Evolutionary conservation across 1,140 invertebrate genomes (phyloP).

Genomic region (Caenorhabditis elegans): WBcel235 BX284602.5:6607501-6608000

Average conservation of each 20-base stretch:
- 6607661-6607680: slow-evolving; percentile 27
- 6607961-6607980: slow-evolving; percentile 15
- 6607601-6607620: slow-evolving; percentile 41
- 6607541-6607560: slow-evolving; percentile 35
- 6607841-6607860: slow-evolving; percentile 46
- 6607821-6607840: neutral
- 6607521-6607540: slow-evolving; percentile 40
- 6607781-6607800: slow-evolving; percentile 37
- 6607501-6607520: slow-evolving; percentile 31
- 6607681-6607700: slow-evolving; percentile 40
- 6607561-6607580: slow-evolving; percentile 37
- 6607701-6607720: slow-evolving; percentile 40
- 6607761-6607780: slow-evolving; percentile 22
- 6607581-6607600: slow-evolving; percentile 37
- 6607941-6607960: neutral
- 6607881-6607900: slow-evolving; percentile 20
- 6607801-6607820: neutral
- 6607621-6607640: slow-evolving; percentile 38
- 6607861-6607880: slow-evolving; percentile 34
- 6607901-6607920: slow-evolving; percentile 43
- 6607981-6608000: neutral
- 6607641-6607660: slow-evolving; percentile 41
- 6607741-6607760: slow-evolving; percentile 35
- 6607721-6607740: slow-evolving; percentile 44
- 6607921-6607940: slow-evolving; percentile 27